phyloP scores from a whole-genome alignment of 2,113 vertebrate genomes.

The Aldabrachelys gigantea region DNA sequence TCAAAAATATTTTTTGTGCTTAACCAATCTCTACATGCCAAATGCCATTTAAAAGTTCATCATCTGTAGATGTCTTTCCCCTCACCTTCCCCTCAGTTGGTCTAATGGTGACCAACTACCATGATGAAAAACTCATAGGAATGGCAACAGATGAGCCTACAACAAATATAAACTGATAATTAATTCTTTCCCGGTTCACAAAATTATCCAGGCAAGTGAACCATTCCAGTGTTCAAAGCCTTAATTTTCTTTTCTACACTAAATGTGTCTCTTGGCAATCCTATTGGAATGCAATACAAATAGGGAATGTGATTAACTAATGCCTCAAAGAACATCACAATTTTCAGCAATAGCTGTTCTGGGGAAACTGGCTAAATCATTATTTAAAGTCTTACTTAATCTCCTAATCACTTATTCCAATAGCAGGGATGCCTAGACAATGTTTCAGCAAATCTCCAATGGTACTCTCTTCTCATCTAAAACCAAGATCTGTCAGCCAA shows the following conservation, averaged over 20 bases:
- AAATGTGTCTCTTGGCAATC: background rate
- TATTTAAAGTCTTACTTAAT: background rate
- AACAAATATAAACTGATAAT: conserved; percentile 6
- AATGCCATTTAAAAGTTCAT: background rate
- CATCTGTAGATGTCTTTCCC: background rate
- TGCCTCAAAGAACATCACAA: background rate
- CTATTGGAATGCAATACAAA: background rate
- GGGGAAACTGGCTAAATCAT: background rate
- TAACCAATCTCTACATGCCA: background rate
- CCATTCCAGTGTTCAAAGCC: background rate
- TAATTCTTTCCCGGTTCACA: background rate
- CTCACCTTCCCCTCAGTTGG: background rate
- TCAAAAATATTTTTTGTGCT: background rate
- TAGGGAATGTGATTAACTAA: background rate
- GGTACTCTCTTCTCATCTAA: background rate
- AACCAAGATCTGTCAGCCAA: background rate
- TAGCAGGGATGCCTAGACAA: background rate
- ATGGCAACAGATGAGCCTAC: background rate
- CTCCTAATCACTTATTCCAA: background rate
- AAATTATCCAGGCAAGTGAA: background rate
- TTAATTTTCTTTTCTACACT: background rate
- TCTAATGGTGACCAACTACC: background rate
- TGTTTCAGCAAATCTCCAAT: background rate
- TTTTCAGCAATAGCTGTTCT: background rate
- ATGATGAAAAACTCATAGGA: background rate